Base-by-base conservation (phyloP, 2,113 vertebrate genomes). In the Pyxicephalus adspersus region DNA sequence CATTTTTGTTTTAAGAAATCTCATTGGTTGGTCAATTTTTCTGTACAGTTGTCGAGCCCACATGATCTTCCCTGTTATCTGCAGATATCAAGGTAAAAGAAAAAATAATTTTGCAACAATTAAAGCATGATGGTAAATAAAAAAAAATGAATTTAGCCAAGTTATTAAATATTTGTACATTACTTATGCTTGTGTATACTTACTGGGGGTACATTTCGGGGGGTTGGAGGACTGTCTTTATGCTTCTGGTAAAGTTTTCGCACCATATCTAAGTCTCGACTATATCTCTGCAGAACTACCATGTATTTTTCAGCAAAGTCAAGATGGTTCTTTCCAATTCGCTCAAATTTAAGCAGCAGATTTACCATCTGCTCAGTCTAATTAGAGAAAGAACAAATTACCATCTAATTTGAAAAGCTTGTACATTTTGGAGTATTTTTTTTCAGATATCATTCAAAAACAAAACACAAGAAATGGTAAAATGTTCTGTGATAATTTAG, bases 31-130 rank as follows among this genome's bases (percentile, higher is more conserved):
- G 54, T 95, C 90, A 60, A 94, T 91, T 89, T 92, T 95, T 83
- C 91, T 90, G 86, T 91, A 92, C 5, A 96, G 90, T 74, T 94
- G 92, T n/a, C 90, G 91, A 83, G 91, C 89, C 95, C 95, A 96
- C 85, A 93, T 89, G 68, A 95, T 90, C 85, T 93, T 91, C 19
- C 94, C 94, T 22, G 93, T 80, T 75, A 95, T 87, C 94, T 95
- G 84, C 82, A 85, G 81, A 51, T 13, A 34, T 31, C 15, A 83
- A 80, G 16, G 68, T 11, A 31, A 0, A 3, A 84, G 13, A 22
- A 80, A 54, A 52, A 26, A 23, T 26, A 28, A 26, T 26, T 38
- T 25, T 23, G 20, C 2, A 34, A 38, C 9, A 34, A n/a, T n/a
- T 22, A 20, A 22, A 66, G 20, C 2, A 38, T 15, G 22, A 66